Base-by-base conservation (phyloP, 2,888 invertebrate species). In the Hydrotaea diabolus region DNA sequence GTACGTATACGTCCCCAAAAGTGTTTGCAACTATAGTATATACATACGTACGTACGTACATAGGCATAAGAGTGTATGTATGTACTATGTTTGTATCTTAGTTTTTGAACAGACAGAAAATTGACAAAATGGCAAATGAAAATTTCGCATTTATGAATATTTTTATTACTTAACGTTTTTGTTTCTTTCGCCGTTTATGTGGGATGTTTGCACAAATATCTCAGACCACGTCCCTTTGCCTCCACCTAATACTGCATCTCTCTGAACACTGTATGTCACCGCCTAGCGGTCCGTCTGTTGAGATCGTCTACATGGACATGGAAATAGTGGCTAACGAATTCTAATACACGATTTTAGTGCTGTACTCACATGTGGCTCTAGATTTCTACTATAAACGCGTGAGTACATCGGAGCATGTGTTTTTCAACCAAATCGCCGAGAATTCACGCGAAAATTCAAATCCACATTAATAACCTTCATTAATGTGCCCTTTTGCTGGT, bases 171-270 rank as follows among this genome's bases (percentile, higher is more conserved):
- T 31, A 2, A 23, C 59, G 26, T 71, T 72, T 23, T 72, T 53
- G 49, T 39, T 39, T 39, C 39, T 11, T 53, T 9, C 0, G 55
- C 15, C 39, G 21, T 66, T 57, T 39, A 39, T 74, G 83, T 83
- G 83, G 80, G 80, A 31, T 77, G 76, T 43, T 43, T 71, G 57
- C 46, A 66, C 15, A 75, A 77, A 83, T 66, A 43, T 66, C 64
- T 64, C 5, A 36, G 36, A 64, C n/a, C 5, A 11, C 21, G 69
- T 21, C 69, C 43, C 46, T 46, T n/a, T 2, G 2, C 36, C 31
- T 62, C 8, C 49, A 13, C 19, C 62, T 21, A n/a, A 39, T 39
- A 66, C 66, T 66, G 43, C 21, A 9, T 17, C 39, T 46, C 46
- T 39, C 19, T 46, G 21, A 31, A 31, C 46, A 23, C 39, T 21